Evolutionary conservation across 2,113 vertebrate species (phyloP), one percentile per base, ranked within the genome.

Genomic region (Scomber colias): DNA sequence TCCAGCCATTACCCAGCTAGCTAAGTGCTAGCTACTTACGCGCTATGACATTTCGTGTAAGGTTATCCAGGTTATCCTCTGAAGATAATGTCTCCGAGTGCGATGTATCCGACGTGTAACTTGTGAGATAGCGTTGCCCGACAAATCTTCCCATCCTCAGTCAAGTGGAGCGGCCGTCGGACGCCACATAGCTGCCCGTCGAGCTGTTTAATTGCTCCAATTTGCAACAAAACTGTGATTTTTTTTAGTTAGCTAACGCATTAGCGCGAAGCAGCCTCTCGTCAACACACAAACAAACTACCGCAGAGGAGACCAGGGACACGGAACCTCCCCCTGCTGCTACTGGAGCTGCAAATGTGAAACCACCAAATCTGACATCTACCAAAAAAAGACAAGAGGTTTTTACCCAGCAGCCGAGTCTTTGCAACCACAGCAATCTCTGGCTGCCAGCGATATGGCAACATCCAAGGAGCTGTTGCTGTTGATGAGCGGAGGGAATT

Each of bases 41-140:
- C 88, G 82, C 90, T 94, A 93, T 92, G 91, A 92, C 93, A 93
- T 94, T 87, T 93, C 91, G 86, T 87, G 90, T 92, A 90, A 93
- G 93, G 92, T 94, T 94, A 92, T 89, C 90, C 91, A 90, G 89
- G 88, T 92, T 92, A 93, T 92, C 89, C 91, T 86, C 81, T 79
- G 87, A 88, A 88, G 79, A 89, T 82, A 79, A 81, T 56, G 80
- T 68, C 82, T 84, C 24, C 67, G 40, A 24, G 6, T 60, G 84
- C 82, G 77, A 71, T 75, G 79, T 71, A 13, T 71, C 88, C 90
- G 76, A 61, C 62, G 86, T 64, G 35, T 65, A 83, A 86, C 77
- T 75, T 44, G 78, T 61, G 50, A 70, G 77, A 60, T 51, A 69
- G 55, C 48, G 73, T 55, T 30, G 46, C 64, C 77, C 40, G 65